Evolutionary conservation across 2,888 invertebrate genomes (phyloP).

Genomic region (Balanococcus diminutus): DNA sequence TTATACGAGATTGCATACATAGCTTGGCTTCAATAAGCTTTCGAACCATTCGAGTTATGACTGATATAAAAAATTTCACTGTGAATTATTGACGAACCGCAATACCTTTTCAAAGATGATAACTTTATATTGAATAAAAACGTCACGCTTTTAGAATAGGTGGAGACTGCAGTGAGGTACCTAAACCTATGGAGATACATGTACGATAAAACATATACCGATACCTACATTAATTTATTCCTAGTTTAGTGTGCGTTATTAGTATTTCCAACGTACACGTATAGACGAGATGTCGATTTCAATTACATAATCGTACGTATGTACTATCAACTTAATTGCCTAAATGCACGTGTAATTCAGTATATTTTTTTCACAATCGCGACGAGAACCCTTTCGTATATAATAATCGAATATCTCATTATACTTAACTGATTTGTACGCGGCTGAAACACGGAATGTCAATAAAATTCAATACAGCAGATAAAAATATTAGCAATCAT

Average conservation of each 20-base stretch:
- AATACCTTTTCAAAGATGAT: constrained; percentile 25
- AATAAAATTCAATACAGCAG: constrained; percentile 1
- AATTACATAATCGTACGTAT: background rate
- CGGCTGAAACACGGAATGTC: background rate
- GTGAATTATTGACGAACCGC: constrained; percentile 21
- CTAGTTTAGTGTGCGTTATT: background rate
- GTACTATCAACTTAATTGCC: background rate
- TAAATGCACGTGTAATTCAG: background rate
- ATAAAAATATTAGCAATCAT: background rate
- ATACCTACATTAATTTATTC: background rate
- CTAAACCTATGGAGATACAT: background rate
- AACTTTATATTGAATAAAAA: constrained; percentile 7
- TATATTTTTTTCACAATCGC: background rate
- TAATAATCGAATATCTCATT: constrained; percentile 19
- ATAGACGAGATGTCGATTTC: constrained; percentile 7
- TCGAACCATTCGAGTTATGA: background rate
- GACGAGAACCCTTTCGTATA: background rate
- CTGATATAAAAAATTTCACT: constrained; percentile 43
- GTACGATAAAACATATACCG: background rate
- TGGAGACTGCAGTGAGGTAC: no score
- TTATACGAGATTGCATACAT: background rate
- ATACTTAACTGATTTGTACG: background rate
- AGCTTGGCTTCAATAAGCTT: constrained; percentile 39
- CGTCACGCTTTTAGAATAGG: background rate
- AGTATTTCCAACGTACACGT: background rate